Percentiles rank a stretch among this genome's conserved stretches.
Evolutionary conservation across 2,797 vertebrate species (phyloP).

Genomic region (Periparus ater): DNA sequence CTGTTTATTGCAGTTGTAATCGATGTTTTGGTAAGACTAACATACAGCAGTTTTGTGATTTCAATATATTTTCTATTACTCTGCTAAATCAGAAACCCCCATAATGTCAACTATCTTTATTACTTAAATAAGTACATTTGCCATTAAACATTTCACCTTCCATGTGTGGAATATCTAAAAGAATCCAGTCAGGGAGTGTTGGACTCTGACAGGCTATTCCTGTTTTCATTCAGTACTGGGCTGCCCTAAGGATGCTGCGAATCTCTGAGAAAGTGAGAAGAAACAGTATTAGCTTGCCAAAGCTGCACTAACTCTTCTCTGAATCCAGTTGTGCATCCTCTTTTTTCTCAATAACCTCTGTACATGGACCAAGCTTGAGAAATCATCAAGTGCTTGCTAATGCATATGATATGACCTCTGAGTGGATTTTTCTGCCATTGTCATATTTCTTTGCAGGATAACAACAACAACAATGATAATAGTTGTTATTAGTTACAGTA

Average conservation of each 20-base stretch:
- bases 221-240: neutral
- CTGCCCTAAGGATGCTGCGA: neutral
- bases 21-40: neutral
- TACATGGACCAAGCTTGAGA: neutral
- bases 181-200: neutral
- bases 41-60: neutral
- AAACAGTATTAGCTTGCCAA: neutral
- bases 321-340: neutral
- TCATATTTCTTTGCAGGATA: neutral
- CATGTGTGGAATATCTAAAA: neutral
- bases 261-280: neutral
- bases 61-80: neutral
- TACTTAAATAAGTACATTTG: neutral
- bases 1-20: neutral
- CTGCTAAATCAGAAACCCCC: neutral
- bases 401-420: neutral
- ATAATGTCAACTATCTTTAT: neutral
- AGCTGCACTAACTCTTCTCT: neutral
- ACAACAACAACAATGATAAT: neutral
- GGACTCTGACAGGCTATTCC: neutral
- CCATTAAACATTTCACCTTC: neutral
- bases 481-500: neutral
- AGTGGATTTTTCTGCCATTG: neutral
- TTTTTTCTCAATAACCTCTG: neutral
- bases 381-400: neutral